Evolutionary conservation across 1,140 invertebrate genomes (phyloP), one percentile per base, ranked within the genome.

Genomic region (Eriocheir sinensis): DNA sequence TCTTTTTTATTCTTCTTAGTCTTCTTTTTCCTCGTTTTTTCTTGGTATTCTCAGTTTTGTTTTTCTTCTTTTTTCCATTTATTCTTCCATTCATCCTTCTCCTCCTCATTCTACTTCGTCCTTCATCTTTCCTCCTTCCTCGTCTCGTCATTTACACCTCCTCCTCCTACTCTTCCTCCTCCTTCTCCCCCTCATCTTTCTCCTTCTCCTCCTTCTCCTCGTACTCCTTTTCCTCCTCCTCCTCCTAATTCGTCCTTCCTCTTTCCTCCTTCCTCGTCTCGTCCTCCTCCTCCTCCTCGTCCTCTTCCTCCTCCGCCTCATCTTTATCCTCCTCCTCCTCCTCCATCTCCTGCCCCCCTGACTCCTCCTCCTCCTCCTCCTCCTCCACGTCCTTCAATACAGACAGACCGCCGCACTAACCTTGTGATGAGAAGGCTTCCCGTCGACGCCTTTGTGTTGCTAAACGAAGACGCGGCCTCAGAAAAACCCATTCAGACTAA

Each of bases 401-500:
- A 72, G 60, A 72, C n/a, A 72, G n/a, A n/a, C n/a, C n/a, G n/a
- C n/a, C 60, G n/a, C 60, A 53, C 21, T n/a, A n/a, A n/a, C 60
- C 60, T 72, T 72, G 60, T n/a, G 60, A 72, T 72, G n/a, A 72
- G 60, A 72, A n/a, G 60, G n/a, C 60, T n/a, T 72, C n/a, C 60
- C 27, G 21, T 72, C 60, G 27, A 72, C n/a, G 21, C 60, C n/a
- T 72, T 72, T 72, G n/a, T n/a, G n/a, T 72, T 72, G 60, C n/a
- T n/a, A 72, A n/a, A n/a, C 60, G 60, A 72, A n/a, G 21, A 21
- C 6, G 27, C 21, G 21, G 4, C n/a, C 27, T 21, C 21, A 21
- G 21, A 72, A 72, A 72, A 72, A 2, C 60, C 8, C 27, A n/a
- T 72, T n/a, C 27, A 72, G 8, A 72, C 27, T 72, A n/a, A n/a